Percentiles rank a stretch among this genome's conserved stretches.
Conservation (phyloP, 2,888 invertebrate species). For the Drosophila nigricruria region DNA sequence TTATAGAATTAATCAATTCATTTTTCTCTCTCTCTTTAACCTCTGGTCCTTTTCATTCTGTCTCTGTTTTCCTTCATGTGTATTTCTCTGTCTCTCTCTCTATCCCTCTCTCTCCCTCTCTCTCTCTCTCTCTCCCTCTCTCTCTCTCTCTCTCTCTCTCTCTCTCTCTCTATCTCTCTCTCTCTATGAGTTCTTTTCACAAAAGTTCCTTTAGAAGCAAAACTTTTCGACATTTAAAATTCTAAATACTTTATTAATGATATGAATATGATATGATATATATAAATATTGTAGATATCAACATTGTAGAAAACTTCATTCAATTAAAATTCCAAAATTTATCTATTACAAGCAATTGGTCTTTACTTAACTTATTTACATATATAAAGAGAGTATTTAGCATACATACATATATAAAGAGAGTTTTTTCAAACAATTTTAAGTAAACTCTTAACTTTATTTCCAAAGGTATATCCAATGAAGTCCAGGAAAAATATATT, state of each 20-base stretch:
- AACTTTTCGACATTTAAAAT: neutral
- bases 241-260: neutral
- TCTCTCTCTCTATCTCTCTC: neutral
- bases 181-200: neutral
- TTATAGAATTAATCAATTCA: neutral
- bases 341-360: neutral
- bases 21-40: neutral
- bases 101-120: neutral
- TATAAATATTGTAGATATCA: neutral
- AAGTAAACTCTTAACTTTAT: neutral
- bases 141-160: neutral
- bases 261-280: too few relatives aligned
- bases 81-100: neutral
- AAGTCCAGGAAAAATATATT: neutral
- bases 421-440: too few relatives aligned
- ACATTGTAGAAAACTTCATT: neutral
- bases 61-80: neutral
- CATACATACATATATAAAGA: too few relatives aligned
- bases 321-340: neutral
- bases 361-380: too few relatives aligned
- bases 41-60: neutral
- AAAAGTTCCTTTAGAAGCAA: too few relatives aligned
- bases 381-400: neutral
- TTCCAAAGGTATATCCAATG: neutral
- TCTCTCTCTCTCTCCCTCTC: neutral